Conservation (phyloP, 2,888 invertebrate species). For the Melolontha melolontha region DNA sequence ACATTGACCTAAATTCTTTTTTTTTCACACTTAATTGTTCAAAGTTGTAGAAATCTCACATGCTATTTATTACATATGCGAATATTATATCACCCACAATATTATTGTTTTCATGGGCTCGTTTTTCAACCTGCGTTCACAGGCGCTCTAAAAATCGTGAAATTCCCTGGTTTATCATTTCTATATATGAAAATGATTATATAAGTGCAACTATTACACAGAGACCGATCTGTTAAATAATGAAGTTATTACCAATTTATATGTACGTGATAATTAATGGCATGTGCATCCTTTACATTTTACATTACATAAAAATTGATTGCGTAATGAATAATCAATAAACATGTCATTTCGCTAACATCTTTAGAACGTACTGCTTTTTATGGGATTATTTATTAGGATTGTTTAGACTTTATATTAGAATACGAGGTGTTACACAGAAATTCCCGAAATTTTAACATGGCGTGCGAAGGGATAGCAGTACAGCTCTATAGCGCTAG, state of each 20-base stretch:
- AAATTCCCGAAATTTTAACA: no score
- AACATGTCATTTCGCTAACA: no score
- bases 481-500: no score
- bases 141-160: constrained; percentile 15
- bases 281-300: not conserved
- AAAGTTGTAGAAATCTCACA: constrained; percentile 21
- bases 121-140: constrained; percentile 8
- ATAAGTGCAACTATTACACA: not conserved
- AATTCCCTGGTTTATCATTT: constrained; percentile 1
- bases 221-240: not conserved
- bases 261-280: not conserved
- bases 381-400: no score
- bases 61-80: constrained; percentile 25
- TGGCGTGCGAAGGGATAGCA: no score
- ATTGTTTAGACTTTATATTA: no score
- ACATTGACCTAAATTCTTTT: constrained; percentile 4
- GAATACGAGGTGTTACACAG: no score
- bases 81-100: constrained; percentile 22
- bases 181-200: constrained; percentile 3
- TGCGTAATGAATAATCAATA: no score
- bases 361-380: no score
- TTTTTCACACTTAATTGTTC: constrained; percentile 15
- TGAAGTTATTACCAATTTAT: not conserved
- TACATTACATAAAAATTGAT: no score
- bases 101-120: constrained; percentile 24